A percentile compares a stretch with the other conserved stretches of the same genome.
Evolutionary conservation across 2,888 invertebrate genomes (phyloP).

Genomic region (Reticulitermes lucifugus): DNA sequence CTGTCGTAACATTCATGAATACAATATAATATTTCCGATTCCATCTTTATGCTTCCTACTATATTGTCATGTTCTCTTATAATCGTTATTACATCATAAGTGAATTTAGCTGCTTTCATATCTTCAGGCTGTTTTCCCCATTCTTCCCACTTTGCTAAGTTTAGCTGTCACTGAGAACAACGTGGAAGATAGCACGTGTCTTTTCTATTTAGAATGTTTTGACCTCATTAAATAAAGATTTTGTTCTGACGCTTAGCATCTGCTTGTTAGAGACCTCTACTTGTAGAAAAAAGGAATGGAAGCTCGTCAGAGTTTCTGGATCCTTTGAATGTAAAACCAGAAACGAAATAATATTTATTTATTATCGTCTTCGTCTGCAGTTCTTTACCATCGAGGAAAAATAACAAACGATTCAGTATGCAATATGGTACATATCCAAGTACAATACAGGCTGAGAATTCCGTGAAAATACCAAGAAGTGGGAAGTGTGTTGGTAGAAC

Average conservation of each 20-base stretch:
- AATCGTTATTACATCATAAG: too few species aligned
- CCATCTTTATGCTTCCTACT: too few species aligned
- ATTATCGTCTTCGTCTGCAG: background rate
- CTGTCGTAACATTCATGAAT: too few species aligned
- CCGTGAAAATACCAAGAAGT: background rate
- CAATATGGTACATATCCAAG: background rate
- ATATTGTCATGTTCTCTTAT: too few species aligned
- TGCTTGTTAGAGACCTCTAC: background rate
- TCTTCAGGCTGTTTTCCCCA: too few species aligned
- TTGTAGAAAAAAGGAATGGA: background rate
- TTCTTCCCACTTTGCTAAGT: too few species aligned
- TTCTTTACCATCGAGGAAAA: background rate
- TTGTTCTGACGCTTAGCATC: background rate
- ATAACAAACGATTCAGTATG: background rate
- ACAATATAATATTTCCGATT: too few species aligned
- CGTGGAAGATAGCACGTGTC: background rate
- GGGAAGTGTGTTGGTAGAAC: background rate
- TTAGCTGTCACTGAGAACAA: too few species aligned
- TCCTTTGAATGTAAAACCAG: background rate
- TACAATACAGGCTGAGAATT: background rate
- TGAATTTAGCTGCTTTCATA: too few species aligned
- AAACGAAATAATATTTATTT: background rate
- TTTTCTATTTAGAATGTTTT: background rate
- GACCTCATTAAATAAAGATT: background rate
- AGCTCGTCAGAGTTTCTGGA: background rate